Evolutionary conservation across 2,888 invertebrate genomes (phyloP).

Genomic region (Sarcophaga subvicina): DNA sequence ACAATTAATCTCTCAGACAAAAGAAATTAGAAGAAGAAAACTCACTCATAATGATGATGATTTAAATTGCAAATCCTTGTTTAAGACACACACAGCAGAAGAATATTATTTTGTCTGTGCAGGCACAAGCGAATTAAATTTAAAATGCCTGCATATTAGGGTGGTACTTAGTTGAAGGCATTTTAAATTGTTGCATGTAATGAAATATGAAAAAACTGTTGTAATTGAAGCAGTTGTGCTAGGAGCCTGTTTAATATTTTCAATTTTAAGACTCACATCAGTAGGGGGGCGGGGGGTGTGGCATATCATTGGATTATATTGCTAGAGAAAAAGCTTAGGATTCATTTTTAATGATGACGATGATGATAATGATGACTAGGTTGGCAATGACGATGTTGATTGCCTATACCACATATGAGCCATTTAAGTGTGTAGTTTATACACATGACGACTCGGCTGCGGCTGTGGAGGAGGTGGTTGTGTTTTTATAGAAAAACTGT

Average conservation of each 20-base stretch:
- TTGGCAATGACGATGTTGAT: slow-evolving; percentile 6
- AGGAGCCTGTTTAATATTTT: too few species aligned
- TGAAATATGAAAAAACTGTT: too few species aligned
- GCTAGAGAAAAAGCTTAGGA: neutral
- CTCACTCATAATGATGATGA: slow-evolving; percentile 23
- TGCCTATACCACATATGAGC: slow-evolving; percentile 21
- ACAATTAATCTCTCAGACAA: slow-evolving; percentile 19
- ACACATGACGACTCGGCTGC: neutral
- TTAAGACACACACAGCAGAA: slow-evolving; percentile 1
- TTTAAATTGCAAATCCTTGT: slow-evolving; percentile 51
- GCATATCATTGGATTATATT: neutral
- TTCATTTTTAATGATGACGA: slow-evolving; percentile 3
- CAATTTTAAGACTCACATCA: too few species aligned
- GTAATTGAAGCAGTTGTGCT: too few species aligned
- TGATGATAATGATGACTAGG: slow-evolving; percentile 9
- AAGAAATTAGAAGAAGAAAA: neutral
- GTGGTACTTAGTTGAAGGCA: too few species aligned
- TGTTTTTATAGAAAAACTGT: too few species aligned
- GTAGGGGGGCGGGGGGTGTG: too few species aligned
- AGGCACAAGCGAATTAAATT: too few species aligned
- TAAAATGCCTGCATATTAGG: too few species aligned
- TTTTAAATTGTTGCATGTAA: too few species aligned
- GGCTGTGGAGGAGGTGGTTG: too few species aligned
- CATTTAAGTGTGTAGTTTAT: slow-evolving; percentile 15
- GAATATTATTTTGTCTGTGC: neutral